Evolutionary conservation across 2,797 vertebrate genomes (phyloP).

Genomic region (Chiroxiphia lanceolata): DNA sequence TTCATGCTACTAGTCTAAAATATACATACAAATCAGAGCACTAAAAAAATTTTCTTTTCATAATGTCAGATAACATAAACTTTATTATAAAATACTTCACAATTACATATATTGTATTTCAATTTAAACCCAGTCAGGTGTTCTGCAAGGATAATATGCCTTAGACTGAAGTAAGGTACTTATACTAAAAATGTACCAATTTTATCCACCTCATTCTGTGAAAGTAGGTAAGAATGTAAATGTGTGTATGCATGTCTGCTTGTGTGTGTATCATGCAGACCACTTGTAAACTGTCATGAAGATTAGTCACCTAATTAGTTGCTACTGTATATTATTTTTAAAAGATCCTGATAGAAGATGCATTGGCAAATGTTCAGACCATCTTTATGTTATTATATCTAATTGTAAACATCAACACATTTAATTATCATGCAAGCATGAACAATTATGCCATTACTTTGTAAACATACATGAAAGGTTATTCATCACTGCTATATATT

Average conservation of each 20-base stretch:
- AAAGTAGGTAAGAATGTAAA: not conserved
- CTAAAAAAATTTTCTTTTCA: slow-evolving; percentile 57
- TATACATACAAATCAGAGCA: slow-evolving; percentile 52
- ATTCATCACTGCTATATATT: slow-evolving; percentile 10
- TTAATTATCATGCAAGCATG: slow-evolving; percentile 57
- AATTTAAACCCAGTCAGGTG: slow-evolving; percentile 60
- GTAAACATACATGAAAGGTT: slow-evolving; percentile 60
- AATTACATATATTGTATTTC: slow-evolving; percentile 65
- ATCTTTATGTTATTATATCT: slow-evolving; percentile 59
- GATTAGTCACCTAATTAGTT: slow-evolving; percentile 33
- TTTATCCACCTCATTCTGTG: slow-evolving; percentile 29
- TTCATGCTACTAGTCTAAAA: slow-evolving; percentile 60
- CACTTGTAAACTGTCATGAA: not conserved
- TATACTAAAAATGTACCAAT: slow-evolving; percentile 20
- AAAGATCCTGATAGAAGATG: slow-evolving; percentile 29
- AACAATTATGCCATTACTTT: slow-evolving; percentile 54
- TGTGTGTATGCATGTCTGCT: not conserved
- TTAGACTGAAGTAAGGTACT: slow-evolving; percentile 38
- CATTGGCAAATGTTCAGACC: slow-evolving; percentile 54
- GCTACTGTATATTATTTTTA: slow-evolving; percentile 24
- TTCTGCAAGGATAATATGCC: slow-evolving; percentile 42
- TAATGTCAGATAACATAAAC: slow-evolving; percentile 59
- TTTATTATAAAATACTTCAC: slow-evolving; percentile 66
- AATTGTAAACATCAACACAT: slow-evolving; percentile 55
- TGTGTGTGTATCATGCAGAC: not conserved